phyloP scores from a whole-genome alignment of 2,888 invertebrate genomes.

The Endotricha flammealis region DNA sequence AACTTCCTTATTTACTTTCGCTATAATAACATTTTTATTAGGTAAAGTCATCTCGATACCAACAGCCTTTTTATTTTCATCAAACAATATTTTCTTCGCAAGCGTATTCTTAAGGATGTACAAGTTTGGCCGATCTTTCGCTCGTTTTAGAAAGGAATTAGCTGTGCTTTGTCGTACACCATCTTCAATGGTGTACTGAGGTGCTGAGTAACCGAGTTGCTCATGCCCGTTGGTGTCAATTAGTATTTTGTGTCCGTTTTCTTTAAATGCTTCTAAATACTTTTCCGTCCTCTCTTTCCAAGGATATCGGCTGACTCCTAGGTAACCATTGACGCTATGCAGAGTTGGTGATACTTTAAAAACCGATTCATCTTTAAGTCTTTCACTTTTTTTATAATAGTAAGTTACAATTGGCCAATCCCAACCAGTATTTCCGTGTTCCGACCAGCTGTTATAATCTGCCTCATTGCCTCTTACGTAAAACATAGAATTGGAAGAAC shows the following conservation, averaged over 20 bases:
- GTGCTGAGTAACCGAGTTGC: conserved; percentile 38
- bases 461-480: conserved; percentile 80
- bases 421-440: conserved; percentile 75
- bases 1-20: conserved; percentile 37
- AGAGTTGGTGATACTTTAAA: conserved; percentile 41
- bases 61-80: conserved; percentile 28
- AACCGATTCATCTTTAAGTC: conserved; percentile 22
- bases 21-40: conserved; percentile 19
- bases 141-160: conserved; percentile 34
- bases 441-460: conserved; percentile 77
- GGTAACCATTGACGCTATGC: conserved; percentile 30
- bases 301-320: conserved; percentile 41
- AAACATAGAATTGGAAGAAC: conserved; percentile 81
- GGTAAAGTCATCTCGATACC: conserved; percentile 37
- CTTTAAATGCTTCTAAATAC: conserved; percentile 38
- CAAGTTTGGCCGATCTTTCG: conserved; percentile 39
- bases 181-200: conserved; percentile 31
- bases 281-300: conserved; percentile 45
- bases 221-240: conserved; percentile 35
- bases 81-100: conserved; percentile 38
- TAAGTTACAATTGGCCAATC: conserved; percentile 34
- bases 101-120: conserved; percentile 37
- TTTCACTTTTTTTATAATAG: conserved; percentile 48
- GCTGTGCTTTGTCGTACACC: conserved; percentile 38
- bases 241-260: conserved; percentile 37